phyloP scores from a whole-genome alignment of 2,888 invertebrate genomes.

The Boloria euphrosyne region DNA sequence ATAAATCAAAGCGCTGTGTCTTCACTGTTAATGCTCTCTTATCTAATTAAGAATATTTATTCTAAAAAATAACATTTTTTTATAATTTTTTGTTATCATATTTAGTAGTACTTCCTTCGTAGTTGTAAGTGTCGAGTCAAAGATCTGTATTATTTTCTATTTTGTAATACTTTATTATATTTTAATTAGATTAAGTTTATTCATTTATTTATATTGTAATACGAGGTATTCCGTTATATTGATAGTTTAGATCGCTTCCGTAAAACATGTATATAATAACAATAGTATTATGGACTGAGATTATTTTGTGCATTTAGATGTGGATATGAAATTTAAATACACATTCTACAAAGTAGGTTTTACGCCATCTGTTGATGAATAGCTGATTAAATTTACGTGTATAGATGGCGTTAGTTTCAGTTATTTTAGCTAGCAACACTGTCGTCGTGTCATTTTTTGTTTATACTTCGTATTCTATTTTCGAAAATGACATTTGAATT shows the following conservation, averaged over 20 bases:
- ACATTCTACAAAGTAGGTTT: constrained; percentile 30
- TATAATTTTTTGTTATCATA: constrained; percentile 64
- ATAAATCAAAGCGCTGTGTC: constrained; percentile 1
- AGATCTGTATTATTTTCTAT: constrained; percentile 83
- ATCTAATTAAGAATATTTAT: constrained; percentile 75
- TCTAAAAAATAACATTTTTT: constrained; percentile 48
- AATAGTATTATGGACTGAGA: constrained; percentile 76
- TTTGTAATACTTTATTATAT: constrained; percentile 79
- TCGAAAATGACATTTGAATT: neutral
- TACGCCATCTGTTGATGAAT: constrained; percentile 58
- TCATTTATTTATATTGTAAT: constrained; percentile 72
- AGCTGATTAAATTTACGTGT: constrained; percentile 38
- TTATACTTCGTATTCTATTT: constrained; percentile 28
- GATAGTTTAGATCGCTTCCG: constrained; percentile 69
- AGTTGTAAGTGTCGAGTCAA: constrained; percentile 79
- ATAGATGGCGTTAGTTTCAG: constrained; percentile 40
- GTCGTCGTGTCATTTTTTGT: neutral
- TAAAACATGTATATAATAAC: constrained; percentile 64
- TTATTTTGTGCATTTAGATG: constrained; percentile 75
- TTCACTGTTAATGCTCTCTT: constrained; percentile 69
- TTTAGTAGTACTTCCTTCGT: constrained; percentile 69
- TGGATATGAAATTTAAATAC: constrained; percentile 36
- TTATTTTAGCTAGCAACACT: constrained; percentile 37
- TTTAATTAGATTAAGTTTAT: constrained; percentile 68
- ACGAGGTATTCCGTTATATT: constrained; percentile 79